A percentile compares a stretch with the other conserved stretches of the same genome.
phyloP scores from a whole-genome alignment of 2,888 invertebrate genomes.

The Mechanitis mazaeus region DNA sequence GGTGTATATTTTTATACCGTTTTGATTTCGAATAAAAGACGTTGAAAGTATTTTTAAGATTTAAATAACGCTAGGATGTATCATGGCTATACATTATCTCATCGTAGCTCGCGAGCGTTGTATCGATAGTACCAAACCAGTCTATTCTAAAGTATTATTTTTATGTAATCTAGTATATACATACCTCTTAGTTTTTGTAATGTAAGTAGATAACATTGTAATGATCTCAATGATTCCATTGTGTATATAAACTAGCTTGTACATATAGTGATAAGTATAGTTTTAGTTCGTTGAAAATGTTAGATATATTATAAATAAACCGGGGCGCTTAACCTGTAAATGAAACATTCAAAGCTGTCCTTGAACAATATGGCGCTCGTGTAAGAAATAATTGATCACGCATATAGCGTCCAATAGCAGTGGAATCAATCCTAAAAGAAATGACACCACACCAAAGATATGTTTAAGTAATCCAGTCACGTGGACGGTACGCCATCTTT shows the following conservation, averaged over 20 bases:
- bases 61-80: conserved; percentile 13
- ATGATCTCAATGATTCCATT: conserved; percentile 77
- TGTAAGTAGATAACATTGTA: conserved; percentile 54
- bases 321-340: conserved; percentile 34
- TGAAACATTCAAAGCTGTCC: conserved; percentile 17
- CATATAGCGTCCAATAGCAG: conserved; percentile 71
- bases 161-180: conserved; percentile 46
- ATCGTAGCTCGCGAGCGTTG: conserved; percentile 40
- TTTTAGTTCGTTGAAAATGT: conserved; percentile 43
- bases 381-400: conserved; percentile 44
- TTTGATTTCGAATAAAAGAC: conserved; percentile 27
- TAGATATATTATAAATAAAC: conserved; percentile 47
- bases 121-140: conserved; percentile 62
- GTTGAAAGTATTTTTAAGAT: conserved; percentile 18
- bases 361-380: conserved; percentile 28
- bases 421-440: conserved; percentile 50
- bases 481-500: conserved; percentile 61
- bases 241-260: conserved; percentile 67
- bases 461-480: conserved; percentile 54
- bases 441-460: conserved; percentile 75
- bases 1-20: conserved; percentile 31
- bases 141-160: conserved; percentile 72
- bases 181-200: conserved; percentile 62
- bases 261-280: conserved; percentile 55
- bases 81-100: conserved; percentile 54